Conservation (phyloP, 2,888 invertebrate species). For the Netelia melanura region DNA sequence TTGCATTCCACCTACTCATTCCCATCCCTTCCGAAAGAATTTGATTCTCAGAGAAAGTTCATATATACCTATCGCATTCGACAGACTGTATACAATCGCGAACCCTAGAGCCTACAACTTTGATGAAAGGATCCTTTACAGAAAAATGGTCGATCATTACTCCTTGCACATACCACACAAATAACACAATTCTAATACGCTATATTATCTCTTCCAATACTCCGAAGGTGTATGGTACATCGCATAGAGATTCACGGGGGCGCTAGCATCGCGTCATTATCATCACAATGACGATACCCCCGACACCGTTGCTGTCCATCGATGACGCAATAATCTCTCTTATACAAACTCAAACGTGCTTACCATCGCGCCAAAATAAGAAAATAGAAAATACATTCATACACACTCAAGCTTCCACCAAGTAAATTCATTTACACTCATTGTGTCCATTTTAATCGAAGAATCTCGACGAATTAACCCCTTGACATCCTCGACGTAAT, state of each 20-base stretch:
- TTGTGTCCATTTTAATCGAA: constrained; percentile 51
- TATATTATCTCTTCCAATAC: constrained; percentile 2
- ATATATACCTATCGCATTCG: neutral
- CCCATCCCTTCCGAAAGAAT: neutral
- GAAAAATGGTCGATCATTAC: neutral
- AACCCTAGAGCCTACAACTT: neutral
- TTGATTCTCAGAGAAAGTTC: constrained; percentile 4
- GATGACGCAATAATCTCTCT: constrained; percentile 60
- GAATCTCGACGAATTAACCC: constrained; percentile 57
- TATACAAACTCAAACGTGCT: constrained; percentile 35
- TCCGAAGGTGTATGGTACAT: constrained; percentile 25
- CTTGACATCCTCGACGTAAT: constrained; percentile 36
- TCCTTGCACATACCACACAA: neutral
- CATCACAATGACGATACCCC: constrained; percentile 50
- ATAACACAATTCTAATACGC: constrained; percentile 14
- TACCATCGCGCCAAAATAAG: neutral
- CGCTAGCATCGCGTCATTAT: constrained; percentile 57
- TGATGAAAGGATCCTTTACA: neutral
- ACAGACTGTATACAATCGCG: neutral
- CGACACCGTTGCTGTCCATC: constrained; percentile 22
- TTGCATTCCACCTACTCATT: constrained; percentile 16
- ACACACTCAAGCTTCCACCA: constrained; percentile 35
- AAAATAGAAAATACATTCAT: constrained; percentile 7
- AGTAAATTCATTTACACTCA: constrained; percentile 46
- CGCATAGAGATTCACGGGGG: constrained; percentile 23